A percentile compares a stretch with the other conserved stretches of the same genome.
phyloP scores from a whole-genome alignment of 2,113 vertebrate species.

The Sturnira hondurensis region DNA sequence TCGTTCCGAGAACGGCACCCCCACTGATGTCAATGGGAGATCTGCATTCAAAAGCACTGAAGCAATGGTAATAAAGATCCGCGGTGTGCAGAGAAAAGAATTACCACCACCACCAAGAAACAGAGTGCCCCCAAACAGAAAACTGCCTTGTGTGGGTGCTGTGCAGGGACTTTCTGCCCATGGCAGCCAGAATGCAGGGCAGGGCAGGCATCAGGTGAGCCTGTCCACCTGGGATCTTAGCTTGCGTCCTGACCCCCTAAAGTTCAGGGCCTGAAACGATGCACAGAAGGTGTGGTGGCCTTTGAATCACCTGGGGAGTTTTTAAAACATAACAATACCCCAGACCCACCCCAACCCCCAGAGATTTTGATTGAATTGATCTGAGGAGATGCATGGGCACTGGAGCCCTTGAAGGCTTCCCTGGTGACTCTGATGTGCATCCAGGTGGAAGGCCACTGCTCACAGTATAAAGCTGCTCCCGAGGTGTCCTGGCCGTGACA shows the following conservation, averaged over 20 bases:
- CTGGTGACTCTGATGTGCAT: neutral
- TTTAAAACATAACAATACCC: neutral
- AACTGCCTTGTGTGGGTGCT: neutral
- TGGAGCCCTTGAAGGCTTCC: neutral
- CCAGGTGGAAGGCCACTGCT: neutral
- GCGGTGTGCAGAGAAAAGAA: neutral
- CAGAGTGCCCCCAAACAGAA: neutral
- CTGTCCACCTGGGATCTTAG: neutral
- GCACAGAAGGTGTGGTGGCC: neutral
- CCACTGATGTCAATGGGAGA: neutral
- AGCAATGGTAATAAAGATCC: constrained; percentile 42
- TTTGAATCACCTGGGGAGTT: neutral
- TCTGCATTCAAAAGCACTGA: constrained; percentile 31
- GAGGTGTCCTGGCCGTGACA: neutral
- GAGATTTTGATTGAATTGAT: constrained; percentile 9
- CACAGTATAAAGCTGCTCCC: rapidly evolving
- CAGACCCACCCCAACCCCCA: neutral
- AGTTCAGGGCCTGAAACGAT: neutral
- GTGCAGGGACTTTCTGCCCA: constrained; percentile 2
- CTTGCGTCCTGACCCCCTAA: neutral
- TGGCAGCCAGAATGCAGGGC: neutral
- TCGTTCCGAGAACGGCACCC: constrained; percentile 24
- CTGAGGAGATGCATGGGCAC: neutral
- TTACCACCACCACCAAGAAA: neutral
- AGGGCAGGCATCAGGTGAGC: neutral